Evolutionary conservation across 92 coral and sea anemone genomes (phyloP).

Genomic region (Isaurus tuberculatus): DNA sequence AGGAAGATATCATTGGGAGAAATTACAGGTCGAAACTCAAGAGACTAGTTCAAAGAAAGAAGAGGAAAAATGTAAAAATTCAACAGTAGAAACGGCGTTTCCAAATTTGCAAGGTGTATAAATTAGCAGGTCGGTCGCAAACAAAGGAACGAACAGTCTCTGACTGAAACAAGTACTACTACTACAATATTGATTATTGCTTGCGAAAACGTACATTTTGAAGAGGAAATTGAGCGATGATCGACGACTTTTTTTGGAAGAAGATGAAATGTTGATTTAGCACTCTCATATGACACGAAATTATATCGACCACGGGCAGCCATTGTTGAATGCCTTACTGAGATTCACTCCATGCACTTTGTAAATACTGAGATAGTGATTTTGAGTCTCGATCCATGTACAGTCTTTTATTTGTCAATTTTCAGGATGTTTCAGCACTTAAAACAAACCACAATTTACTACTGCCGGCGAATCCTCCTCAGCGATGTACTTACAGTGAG

Average conservation of each 20-base stretch:
- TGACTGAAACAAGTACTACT: neutral
- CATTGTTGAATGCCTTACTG: too few species aligned
- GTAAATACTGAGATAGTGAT: too few species aligned
- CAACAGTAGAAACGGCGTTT: neutral
- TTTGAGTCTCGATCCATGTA: neutral
- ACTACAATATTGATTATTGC: neutral
- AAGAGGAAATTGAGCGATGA: too few species aligned
- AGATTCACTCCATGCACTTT: too few species aligned
- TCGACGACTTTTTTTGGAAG: too few species aligned
- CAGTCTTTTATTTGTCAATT: neutral
- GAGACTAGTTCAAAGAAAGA: neutral
- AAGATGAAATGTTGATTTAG: too few species aligned
- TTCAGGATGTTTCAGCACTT: neutral
- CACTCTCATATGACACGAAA: too few species aligned
- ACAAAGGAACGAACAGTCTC: neutral
- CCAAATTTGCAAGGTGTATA: neutral
- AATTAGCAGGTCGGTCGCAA: neutral
- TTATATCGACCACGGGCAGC: too few species aligned
- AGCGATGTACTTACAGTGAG: neutral
- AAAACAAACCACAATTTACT: neutral
- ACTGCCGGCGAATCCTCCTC: neutral
- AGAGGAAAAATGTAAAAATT: neutral
- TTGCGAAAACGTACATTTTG: neutral
- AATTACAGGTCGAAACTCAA: constrained; percentile 17
- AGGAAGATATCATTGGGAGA: constrained; percentile 67